Evolutionary conservation across 2,797 vertebrate species (phyloP), one percentile per base, ranked within the genome.

Genomic region (Spea hammondii): DNA sequence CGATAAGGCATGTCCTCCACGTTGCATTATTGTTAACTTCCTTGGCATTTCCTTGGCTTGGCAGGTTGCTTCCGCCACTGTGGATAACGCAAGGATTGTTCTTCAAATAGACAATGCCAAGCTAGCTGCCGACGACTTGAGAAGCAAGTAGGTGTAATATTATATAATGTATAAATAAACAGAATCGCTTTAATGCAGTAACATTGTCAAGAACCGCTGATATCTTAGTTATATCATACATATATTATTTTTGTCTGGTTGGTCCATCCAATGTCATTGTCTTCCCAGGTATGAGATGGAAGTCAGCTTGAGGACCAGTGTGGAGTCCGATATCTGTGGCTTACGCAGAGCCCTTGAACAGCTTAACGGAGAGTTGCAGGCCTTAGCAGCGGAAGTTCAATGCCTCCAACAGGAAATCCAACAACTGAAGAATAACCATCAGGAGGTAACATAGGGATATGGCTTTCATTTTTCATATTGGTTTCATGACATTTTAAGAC

Each of bases 241-340:
- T 32, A 3, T 32, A 32, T 32, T 32, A 32, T 32, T 32, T 32
- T 62, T 17, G n/a, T 17, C 8, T 62, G 11, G 55, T 59, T 14
- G 14, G n/a, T 60, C 10, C 32, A 32, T 32, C 2, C 32, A 32
- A 32, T 32, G 32, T 32, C 32, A 32, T 44, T 62, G 59, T 17
- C 47, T 65, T n/a, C 48, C 8, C 45, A 95, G 94, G 86, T 91
- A 84, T 11, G 91, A 95, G 71, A 78, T 2, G 0, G 94, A 94
- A 85, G 2, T 84, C 69, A 83, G 77, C 76, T 4, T 87, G 70
- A 74, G 78, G 5, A 59, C 32, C 51, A 12, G 64, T 17, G 84
- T 87, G 72, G 92, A 94, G 72, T 83, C 83, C 0, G 93, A 95
- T 64, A 32, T 91, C 49, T 1, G 57, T 0, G 83, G 85, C 53